Percentiles rank a stretch among this genome's conserved stretches.
Conservation (phyloP, 2,113 vertebrate species). For the Atrichornis clamosus region DNA sequence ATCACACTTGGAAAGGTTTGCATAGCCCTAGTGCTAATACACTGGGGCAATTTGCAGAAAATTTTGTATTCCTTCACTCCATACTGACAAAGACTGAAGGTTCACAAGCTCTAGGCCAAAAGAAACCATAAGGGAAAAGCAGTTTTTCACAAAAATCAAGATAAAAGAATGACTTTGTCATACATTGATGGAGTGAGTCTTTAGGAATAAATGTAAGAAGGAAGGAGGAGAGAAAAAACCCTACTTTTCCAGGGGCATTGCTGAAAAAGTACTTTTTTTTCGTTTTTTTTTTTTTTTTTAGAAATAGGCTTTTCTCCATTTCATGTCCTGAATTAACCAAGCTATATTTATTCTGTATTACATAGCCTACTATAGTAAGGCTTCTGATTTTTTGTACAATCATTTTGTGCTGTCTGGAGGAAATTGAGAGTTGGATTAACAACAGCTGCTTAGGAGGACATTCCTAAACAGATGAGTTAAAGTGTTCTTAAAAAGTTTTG, state of each 20-base stretch:
- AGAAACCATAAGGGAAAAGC: constrained; percentile 16
- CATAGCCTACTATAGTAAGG: neutral
- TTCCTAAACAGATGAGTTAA: neutral
- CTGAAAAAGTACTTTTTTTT: neutral
- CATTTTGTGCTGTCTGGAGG: neutral
- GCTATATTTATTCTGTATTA: neutral
- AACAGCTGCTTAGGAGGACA: neutral
- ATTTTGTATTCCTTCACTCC: constrained; percentile 19
- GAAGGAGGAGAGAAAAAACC: neutral
- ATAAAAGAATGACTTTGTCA: constrained; percentile 26
- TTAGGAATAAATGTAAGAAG: neutral
- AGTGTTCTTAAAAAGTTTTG: neutral
- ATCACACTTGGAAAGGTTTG: constrained; percentile 33
- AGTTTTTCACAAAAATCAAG: constrained; percentile 22
- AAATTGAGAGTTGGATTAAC: neutral
- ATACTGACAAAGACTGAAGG: constrained; percentile 8
- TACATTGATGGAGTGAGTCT: neutral
- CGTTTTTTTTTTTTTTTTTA: neutral
- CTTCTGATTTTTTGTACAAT: neutral
- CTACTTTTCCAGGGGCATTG: neutral
- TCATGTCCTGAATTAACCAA: neutral
- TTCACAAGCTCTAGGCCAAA: constrained; percentile 29
- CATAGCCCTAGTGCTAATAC: neutral
- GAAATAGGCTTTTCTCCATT: neutral
- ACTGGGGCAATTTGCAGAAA: constrained; percentile 24